These are phyloP conservation scores for Dicranocentrus wangi DNA, from an alignment of 2,888 invertebrate species.

Conservation along the genomic window DNA sequence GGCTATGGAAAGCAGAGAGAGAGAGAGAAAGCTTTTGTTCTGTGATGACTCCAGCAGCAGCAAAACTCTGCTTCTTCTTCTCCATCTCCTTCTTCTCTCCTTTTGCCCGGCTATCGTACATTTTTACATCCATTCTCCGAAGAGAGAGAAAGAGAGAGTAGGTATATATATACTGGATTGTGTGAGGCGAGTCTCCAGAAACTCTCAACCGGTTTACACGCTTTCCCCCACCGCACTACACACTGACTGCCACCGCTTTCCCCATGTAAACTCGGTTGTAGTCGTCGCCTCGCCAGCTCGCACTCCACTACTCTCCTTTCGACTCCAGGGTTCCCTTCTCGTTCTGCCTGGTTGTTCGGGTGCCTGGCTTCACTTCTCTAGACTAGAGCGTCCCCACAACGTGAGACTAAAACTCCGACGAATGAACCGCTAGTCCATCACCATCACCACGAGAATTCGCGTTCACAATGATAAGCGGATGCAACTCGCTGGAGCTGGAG, in stretches of 20 bases:
- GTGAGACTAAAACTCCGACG: neutral
- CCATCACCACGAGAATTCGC: neutral
- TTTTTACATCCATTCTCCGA: neutral
- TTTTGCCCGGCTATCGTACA: neutral
- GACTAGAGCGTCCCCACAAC: neutral
- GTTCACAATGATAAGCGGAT: neutral
- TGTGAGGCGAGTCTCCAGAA: constrained; percentile 53
- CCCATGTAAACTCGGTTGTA: constrained; percentile 39
- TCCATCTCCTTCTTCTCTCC: neutral
- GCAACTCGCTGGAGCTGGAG: neutral
- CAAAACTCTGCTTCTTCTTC: neutral
- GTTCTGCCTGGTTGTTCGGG: neutral
- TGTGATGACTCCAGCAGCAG: no score
- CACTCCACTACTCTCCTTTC: constrained; percentile 16
- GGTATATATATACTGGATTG: constrained; percentile 41
- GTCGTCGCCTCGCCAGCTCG: constrained; percentile 25
- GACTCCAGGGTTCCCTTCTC: neutral
- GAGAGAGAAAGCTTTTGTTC: no score
- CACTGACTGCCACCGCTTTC: constrained; percentile 1
- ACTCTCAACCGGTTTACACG: neutral
- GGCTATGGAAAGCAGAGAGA: no score
- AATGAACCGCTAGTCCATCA: neutral
- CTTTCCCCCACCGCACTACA: constrained; percentile 1
- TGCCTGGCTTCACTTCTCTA: constrained; percentile 18
- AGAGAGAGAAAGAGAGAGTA: constrained; percentile 33